Conservation (phyloP, 2,113 vertebrate species). For the chimpanzee (Pan troglodytes) region DNA sequence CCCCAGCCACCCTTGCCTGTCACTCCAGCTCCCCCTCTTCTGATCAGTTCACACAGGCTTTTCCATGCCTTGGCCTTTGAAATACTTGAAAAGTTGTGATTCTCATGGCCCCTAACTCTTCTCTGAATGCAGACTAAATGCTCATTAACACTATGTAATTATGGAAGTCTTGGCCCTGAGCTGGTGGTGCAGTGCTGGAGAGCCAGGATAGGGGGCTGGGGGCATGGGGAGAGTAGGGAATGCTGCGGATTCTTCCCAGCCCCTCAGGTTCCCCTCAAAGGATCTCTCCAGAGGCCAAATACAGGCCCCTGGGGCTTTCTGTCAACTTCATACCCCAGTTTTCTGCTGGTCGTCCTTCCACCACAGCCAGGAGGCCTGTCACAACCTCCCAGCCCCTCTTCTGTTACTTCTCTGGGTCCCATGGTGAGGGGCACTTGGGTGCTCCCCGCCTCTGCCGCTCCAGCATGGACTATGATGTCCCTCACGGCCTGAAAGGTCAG, state of each 20-base stretch:
- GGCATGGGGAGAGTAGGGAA: not conserved
- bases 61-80: not conserved
- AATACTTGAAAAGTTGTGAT: not conserved
- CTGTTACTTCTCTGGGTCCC: too few species aligned
- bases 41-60: not conserved
- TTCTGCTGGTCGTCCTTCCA: not conserved
- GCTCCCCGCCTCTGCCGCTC: too few species aligned
- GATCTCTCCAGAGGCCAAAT: not conserved
- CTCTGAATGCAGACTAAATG: not conserved
- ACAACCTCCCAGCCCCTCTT: too few species aligned
- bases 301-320: not conserved
- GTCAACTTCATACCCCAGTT: not conserved
- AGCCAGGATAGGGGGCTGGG: not conserved
- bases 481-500: not conserved
- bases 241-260: not conserved
- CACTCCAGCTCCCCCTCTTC: too few species aligned
- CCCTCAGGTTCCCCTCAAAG: not conserved
- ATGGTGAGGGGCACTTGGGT: too few species aligned
- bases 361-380: not conserved
- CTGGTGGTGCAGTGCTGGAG: not conserved
- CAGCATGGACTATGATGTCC: not conserved
- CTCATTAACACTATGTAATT: not conserved
- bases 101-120: not conserved
- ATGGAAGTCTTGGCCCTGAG: not conserved
- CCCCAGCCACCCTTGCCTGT: not conserved